Evolutionary conservation across 1,140 invertebrate genomes (phyloP).

Genomic region (Acromyrmex echinatior): DNA sequence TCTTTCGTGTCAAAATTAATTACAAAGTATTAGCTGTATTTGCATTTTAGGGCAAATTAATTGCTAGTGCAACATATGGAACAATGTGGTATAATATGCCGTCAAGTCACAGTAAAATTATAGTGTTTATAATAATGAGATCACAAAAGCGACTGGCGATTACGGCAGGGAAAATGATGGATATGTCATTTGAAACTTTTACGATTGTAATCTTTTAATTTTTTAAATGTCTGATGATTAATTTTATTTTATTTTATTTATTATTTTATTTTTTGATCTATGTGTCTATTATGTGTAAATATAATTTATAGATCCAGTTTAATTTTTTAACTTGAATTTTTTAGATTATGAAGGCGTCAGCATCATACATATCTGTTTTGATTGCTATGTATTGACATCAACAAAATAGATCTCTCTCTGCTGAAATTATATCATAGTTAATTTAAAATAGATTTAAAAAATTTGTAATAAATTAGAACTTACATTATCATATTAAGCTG

Average conservation of each 20-base stretch:
- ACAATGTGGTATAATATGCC: constrained; percentile 19
- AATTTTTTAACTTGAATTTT: background rate
- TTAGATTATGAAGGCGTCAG: constrained; percentile 43
- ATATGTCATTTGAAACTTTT: constrained; percentile 38
- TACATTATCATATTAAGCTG: background rate
- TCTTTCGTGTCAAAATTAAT: background rate
- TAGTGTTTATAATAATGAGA: constrained; percentile 29
- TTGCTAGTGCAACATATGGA: constrained; percentile 10
- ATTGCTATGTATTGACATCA: constrained; percentile 40
- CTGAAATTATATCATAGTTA: background rate
- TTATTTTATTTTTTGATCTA: background rate
- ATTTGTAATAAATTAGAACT: background rate
- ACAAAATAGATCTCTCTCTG: background rate
- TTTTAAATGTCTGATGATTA: background rate
- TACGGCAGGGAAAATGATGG: constrained; percentile 19
- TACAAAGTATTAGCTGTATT: background rate
- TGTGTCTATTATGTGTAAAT: background rate
- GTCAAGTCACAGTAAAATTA: background rate
- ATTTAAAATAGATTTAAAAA: background rate
- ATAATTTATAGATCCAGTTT: background rate
- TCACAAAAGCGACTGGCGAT: constrained; percentile 21
- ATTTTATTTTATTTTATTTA: background rate
- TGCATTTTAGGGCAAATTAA: constrained; percentile 23
- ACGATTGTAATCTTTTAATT: constrained; percentile 7
- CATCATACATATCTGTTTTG: constrained; percentile 49